Percentiles rank a stretch among this genome's conserved stretches.
phyloP scores from a whole-genome alignment of 2,797 vertebrate genomes.

The Varecia variegata region DNA sequence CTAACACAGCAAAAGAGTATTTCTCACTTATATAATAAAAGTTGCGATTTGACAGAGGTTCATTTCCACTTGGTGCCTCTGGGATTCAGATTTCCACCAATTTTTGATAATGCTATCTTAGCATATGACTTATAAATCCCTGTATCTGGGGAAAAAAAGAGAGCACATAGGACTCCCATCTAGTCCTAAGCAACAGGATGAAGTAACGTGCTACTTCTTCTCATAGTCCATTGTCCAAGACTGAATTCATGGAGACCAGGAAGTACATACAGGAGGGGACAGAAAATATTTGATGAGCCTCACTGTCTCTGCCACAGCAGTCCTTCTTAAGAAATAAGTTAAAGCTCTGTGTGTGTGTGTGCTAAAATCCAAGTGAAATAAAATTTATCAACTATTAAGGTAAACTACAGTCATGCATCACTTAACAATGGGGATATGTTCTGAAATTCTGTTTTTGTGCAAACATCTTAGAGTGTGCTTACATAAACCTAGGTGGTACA shows the following conservation, averaged over 20 bases:
- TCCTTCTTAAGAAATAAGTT: not conserved
- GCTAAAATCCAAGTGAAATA: not conserved
- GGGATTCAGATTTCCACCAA: not conserved
- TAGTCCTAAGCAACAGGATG: not conserved
- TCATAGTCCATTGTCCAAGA: not conserved
- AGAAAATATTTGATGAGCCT: not conserved
- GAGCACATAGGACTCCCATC: not conserved
- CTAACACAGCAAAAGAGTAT: not conserved
- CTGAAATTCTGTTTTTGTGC: not conserved
- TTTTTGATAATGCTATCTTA: not conserved
- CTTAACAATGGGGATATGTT: not conserved
- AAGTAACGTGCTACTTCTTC: not conserved
- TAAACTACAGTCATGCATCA: not conserved
- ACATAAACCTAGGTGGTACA: not conserved
- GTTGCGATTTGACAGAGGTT: not conserved
- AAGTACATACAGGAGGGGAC: not conserved
- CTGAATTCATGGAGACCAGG: not conserved
- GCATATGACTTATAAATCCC: not conserved
- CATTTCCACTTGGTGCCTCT: not conserved
- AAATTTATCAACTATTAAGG: not conserved
- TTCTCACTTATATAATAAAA: not conserved
- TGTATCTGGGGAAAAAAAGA: not conserved
- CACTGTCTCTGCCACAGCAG: not conserved
- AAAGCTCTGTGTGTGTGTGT: not conserved
- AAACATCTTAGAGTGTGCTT: no score